Evolutionary conservation across 2,888 invertebrate species (phyloP).

Genomic region (Drosophila birchii): DNA sequence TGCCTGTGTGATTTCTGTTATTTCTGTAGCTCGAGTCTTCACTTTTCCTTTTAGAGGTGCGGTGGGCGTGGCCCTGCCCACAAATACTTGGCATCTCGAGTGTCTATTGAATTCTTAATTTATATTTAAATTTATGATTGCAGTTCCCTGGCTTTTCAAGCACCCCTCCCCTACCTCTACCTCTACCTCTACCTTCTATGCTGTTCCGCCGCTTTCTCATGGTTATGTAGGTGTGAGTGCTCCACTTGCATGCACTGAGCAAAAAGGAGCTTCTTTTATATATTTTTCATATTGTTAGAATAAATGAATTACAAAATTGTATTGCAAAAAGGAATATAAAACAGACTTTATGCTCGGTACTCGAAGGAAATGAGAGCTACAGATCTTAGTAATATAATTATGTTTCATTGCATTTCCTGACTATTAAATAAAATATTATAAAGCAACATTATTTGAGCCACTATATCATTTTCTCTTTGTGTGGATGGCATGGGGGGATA

Average conservation of each 20-base stretch:
- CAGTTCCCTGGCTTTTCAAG: constrained; percentile 19
- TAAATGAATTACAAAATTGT: not conserved
- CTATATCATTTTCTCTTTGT: constrained; percentile 14
- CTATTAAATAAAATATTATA: not conserved
- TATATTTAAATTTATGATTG: constrained; percentile 60
- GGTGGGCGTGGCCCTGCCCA: constrained; percentile 8
- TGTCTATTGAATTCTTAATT: constrained; percentile 60
- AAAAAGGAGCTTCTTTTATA: not conserved
- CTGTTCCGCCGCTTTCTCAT: constrained; percentile 5
- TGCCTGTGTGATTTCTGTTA: not conserved
- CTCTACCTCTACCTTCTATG: not conserved
- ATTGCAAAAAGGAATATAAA: not conserved
- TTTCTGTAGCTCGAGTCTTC: constrained; percentile 2
- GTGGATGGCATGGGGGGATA: constrained; percentile 16
- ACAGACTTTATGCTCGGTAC: not conserved
- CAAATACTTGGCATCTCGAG: constrained; percentile 56
- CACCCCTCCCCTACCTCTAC: constrained; percentile 5
- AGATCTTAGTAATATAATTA: not conserved
- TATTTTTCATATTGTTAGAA: not conserved
- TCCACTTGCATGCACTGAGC: constrained; percentile 62
- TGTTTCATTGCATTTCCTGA: not conserved
- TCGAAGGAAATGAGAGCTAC: too few relatives aligned
- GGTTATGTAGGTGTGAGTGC: constrained; percentile 52
- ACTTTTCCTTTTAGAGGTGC: constrained; percentile 3
- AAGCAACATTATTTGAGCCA: too few relatives aligned